Conservation (phyloP, 2,797 vertebrate genomes). For the Malacoraja senta region DNA sequence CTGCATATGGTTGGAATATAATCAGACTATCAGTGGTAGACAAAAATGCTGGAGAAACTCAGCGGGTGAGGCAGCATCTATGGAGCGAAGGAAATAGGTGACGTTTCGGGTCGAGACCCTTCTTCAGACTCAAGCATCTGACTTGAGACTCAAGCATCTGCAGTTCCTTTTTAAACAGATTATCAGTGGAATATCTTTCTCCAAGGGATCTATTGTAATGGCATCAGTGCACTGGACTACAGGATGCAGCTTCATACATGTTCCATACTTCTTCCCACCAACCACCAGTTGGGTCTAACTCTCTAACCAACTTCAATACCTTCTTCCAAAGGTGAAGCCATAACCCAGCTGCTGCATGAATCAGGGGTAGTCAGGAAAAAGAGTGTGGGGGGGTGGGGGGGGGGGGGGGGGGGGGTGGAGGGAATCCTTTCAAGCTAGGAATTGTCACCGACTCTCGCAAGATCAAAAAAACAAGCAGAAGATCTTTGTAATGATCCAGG, state of each 20-base stretch:
- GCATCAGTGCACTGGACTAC: not conserved
- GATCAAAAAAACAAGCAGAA: not conserved
- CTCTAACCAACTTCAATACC: not conserved
- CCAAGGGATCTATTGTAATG: not conserved
- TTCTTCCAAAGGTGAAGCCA: not conserved
- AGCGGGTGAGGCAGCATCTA: no score
- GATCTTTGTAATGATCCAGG: not conserved
- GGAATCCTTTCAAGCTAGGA: not conserved
- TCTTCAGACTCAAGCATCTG: no score
- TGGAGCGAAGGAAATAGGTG: no score
- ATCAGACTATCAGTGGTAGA: not conserved
- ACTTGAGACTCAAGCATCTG: no score
- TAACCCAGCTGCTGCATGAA: not conserved
- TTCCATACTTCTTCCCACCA: not conserved
- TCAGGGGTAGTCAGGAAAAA: not conserved
- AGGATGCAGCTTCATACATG: not conserved
- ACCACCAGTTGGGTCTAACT: not conserved
- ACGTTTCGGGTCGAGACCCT: no score
- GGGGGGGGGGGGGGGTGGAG: not conserved
- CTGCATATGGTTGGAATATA: not conserved
- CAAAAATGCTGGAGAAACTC: no score
- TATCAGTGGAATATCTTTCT: not conserved
- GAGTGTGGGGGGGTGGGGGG: not conserved
- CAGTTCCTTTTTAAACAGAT: no score
- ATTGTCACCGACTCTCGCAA: not conserved